Conservation (phyloP, 2,113 vertebrate genomes). For the Caloenas nicobarica region DNA sequence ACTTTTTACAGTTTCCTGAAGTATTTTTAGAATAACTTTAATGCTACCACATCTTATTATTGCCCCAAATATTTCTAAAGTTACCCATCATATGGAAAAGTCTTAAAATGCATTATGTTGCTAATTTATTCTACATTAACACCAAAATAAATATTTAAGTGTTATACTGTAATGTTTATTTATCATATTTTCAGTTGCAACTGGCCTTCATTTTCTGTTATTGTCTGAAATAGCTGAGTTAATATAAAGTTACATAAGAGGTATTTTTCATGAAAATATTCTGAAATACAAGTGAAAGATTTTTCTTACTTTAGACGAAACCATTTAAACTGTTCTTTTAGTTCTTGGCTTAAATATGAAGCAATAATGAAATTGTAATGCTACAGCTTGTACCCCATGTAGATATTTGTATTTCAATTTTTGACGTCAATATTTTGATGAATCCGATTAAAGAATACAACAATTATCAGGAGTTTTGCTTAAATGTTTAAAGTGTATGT, state of each 20-base stretch:
- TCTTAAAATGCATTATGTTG: neutral
- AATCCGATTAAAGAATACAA: neutral
- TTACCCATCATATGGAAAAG: neutral
- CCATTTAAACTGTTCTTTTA: neutral
- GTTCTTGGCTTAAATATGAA: neutral
- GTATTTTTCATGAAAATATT: neutral
- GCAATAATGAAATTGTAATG: neutral
- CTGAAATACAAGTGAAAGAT: neutral
- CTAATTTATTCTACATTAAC: neutral
- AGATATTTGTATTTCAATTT: neutral
- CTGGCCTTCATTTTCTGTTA: neutral
- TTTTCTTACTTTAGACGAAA: neutral
- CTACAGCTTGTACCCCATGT: neutral
- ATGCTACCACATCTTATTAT: neutral
- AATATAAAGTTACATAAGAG: neutral
- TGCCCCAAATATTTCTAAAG: neutral
- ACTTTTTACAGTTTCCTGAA: neutral
- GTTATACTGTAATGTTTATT: neutral
- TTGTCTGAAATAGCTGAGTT: neutral
- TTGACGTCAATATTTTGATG: neutral
- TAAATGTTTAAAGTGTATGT: neutral
- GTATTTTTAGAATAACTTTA: slow-evolving; percentile 8
- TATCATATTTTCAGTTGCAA: neutral
- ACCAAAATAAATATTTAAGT: slow-evolving; percentile 29
- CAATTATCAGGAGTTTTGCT: neutral